Conservation (phyloP, 1,140 invertebrate genomes). For the Aradophagus sp. region DNA sequence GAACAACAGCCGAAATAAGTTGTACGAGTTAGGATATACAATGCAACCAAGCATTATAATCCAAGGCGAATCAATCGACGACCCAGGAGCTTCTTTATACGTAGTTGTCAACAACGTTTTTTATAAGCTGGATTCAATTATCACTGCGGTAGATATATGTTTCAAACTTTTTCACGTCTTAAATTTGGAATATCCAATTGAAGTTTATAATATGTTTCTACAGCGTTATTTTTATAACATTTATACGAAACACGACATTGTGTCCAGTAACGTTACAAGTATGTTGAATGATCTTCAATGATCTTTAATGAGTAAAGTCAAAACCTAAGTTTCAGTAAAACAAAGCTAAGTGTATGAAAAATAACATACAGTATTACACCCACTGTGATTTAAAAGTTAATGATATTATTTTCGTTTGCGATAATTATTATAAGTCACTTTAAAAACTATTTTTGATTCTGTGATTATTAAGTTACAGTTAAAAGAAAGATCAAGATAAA, state of each 20-base stretch:
- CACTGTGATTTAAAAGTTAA: constrained; percentile 1
- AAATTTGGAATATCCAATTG: constrained; percentile 12
- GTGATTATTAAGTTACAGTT: no score
- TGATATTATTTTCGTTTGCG: no score
- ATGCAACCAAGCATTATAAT: constrained; percentile 12
- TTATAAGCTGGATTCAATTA: constrained; percentile 14
- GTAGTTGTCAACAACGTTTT: constrained; percentile 7
- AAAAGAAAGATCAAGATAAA: no score
- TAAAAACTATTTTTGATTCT: no score
- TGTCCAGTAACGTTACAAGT: constrained; percentile 4
- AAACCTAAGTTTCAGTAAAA: no score
- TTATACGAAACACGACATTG: not conserved
- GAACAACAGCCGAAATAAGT: constrained; percentile 5
- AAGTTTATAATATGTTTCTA: constrained; percentile 13
- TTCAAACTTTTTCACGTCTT: constrained; percentile 16
- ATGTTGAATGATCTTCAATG: constrained; percentile 9
- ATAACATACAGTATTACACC: no score
- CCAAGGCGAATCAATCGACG: constrained; percentile 8
- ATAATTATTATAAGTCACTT: no score
- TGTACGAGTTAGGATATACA: constrained; percentile 2
- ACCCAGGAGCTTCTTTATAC: constrained; percentile 4
- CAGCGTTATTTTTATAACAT: constrained; percentile 9
- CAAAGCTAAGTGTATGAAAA: no score
- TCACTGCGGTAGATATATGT: constrained; percentile 15
- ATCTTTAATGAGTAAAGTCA: no score